Evolutionary conservation across 2,888 invertebrate species (phyloP).

Genomic region (Mimachlamys varia): DNA sequence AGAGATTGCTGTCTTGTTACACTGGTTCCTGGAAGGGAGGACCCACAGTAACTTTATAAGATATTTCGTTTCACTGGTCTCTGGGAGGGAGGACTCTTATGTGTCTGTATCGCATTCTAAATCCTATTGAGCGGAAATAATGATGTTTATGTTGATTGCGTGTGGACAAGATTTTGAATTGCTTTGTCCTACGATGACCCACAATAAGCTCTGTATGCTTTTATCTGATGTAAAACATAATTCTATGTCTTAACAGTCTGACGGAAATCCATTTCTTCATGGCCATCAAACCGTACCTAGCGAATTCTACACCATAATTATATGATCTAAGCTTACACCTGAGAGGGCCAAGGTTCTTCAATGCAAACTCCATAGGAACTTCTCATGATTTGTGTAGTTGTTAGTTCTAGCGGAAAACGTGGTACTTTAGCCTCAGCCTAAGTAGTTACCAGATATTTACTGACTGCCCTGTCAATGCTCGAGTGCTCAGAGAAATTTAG

Average conservation of each 20-base stretch:
- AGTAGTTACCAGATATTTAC: neutral
- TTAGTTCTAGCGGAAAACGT: neutral
- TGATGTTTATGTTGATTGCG: neutral
- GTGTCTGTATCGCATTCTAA: neutral
- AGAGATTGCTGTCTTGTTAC: too few species aligned
- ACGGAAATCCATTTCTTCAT: neutral
- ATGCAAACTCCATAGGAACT: neutral
- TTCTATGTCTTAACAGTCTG: neutral
- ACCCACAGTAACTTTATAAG: neutral
- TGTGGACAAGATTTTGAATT: neutral
- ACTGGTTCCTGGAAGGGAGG: neutral
- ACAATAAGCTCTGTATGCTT: neutral
- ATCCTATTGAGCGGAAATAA: constrained; percentile 17
- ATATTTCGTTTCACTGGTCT: neutral
- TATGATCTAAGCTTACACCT: constrained; percentile 14
- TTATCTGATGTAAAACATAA: neutral
- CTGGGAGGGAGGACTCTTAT: neutral
- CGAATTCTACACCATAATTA: constrained; percentile 5
- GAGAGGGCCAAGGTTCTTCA: neutral
- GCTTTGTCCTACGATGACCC: constrained; percentile 5
- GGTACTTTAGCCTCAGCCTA: neutral
- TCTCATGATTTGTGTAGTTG: constrained; percentile 3
- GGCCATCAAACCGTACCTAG: neutral
- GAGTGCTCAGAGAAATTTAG: neutral
- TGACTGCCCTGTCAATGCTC: neutral